These are phyloP conservation scores for Ernsta delagoae DNA, from an alignment of 2,888 invertebrate species.

Conservation along the genomic window DNA sequence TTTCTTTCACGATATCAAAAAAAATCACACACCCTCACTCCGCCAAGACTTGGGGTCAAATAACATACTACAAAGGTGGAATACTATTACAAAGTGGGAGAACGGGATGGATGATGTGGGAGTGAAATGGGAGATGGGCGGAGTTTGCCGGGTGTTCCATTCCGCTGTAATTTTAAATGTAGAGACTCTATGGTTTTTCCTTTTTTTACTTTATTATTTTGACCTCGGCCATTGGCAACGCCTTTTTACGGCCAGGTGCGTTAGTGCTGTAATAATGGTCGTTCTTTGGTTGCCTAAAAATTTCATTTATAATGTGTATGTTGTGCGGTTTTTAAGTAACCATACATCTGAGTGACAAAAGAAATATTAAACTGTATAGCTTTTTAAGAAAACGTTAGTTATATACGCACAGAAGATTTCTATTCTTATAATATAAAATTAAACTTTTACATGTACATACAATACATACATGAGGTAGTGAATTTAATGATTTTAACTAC, in stretches of 20 bases:
- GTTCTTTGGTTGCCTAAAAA: background rate
- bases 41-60: slow-evolving; percentile 66
- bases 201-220: slow-evolving; percentile 39
- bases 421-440: no score
- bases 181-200: slow-evolving; percentile 42
- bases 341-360: no score
- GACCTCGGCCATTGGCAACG: slow-evolving; percentile 35
- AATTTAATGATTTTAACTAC: no score
- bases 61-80: slow-evolving; percentile 61
- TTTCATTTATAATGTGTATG: no score
- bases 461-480: no score
- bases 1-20: slow-evolving; percentile 14
- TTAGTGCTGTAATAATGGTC: slow-evolving; percentile 3
- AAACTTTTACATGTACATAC: no score
- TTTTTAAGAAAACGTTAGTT: no score
- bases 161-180: slow-evolving; percentile 32
- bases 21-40: slow-evolving; percentile 66
- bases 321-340: no score
- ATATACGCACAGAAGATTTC: no score
- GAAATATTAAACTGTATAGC: no score
- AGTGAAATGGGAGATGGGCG: slow-evolving; percentile 57
- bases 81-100: slow-evolving; percentile 65
- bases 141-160: slow-evolving; percentile 49
- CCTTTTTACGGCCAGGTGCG: slow-evolving; percentile 46
- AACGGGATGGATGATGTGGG: slow-evolving; percentile 53